phyloP scores from a whole-genome alignment of 2,797 vertebrate genomes.

The Enteromius radiatus region DNA sequence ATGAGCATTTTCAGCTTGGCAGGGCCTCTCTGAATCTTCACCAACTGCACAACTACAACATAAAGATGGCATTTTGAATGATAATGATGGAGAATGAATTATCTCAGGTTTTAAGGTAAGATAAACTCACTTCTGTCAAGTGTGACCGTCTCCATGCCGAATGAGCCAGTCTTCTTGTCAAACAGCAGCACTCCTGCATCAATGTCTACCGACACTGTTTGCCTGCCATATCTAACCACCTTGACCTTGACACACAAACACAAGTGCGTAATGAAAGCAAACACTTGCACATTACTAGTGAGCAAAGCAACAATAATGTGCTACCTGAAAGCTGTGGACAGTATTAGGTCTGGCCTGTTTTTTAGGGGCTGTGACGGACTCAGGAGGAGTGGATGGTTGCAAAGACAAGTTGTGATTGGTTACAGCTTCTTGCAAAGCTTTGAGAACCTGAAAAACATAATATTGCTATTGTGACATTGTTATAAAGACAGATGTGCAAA shows the following conservation, averaged over 20 bases:
- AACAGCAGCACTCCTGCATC: conserved; percentile 78
- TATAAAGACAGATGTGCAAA: conserved; percentile 4
- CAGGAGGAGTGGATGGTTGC: conserved; percentile 70
- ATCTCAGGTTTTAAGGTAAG: neutral
- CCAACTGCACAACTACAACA: conserved; percentile 79
- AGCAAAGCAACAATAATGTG: neutral
- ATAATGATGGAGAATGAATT: neutral
- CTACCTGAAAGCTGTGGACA: conserved; percentile 80
- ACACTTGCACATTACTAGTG: neutral
- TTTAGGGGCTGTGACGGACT: conserved; percentile 65
- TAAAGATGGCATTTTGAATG: neutral
- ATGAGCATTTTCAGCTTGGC: conserved; percentile 78
- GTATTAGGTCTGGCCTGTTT: conserved; percentile 67
- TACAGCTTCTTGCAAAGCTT: conserved; percentile 81
- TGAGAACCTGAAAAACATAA: conserved; percentile 73
- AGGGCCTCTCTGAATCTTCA: conserved; percentile 78
- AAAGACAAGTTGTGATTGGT: conserved; percentile 80
- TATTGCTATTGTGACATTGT: neutral
- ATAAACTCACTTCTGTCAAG: conserved; percentile 77
- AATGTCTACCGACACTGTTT: conserved; percentile 79
- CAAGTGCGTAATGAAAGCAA: conserved; percentile 13
- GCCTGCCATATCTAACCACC: conserved; percentile 78
- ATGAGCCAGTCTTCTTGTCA: conserved; percentile 75
- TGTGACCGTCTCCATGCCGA: conserved; percentile 75
- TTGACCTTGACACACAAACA: conserved; percentile 75